Base-by-base conservation (phyloP, 2,113 vertebrate species). In the Eurystomus gularis region DNA sequence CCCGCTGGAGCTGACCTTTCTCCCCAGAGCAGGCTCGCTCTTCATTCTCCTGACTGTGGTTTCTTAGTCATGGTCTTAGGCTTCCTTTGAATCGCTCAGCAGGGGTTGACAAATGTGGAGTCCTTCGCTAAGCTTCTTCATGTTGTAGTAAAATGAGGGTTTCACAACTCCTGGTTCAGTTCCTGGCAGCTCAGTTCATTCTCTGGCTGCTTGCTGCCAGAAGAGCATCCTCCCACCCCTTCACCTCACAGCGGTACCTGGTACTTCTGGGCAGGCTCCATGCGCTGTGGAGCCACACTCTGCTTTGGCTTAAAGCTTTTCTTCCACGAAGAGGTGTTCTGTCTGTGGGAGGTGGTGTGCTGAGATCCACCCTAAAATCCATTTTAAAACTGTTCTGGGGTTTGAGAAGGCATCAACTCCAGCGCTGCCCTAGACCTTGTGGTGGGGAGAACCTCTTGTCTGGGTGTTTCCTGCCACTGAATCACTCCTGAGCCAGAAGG, bases 281-380 rank as follows among this genome's bases (percentile, higher is more conserved):
- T 33, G 28, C 3, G 0, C 7, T 1, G 23, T 1, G 2, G 37
- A 54, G 62, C 62, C 0, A 0, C 16, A 13, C 23, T 62, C 7
- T 14, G 26, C 10, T 40, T 21, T 2, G 1, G 6, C 2, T 39
- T 39, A 16, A 16, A 48, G 39, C 1, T 64, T 54, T 60, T 21
- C 15, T 40, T 10, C 19, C 0, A 0, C 5, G 9, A 17, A 51
- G 7, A n/a, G 18, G 1, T 6, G 23, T 9, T 21, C 40, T 18
- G 7, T 28, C 0, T 0, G 1, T 15, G 35, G 26, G 57, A 24
- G 13, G 17, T n/a, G n/a, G n/a, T n/a, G n/a, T n/a, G n/a, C n/a
- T n/a, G n/a, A n/a, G n/a, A n/a, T n/a, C n/a, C 9, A 3, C 49
- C 66, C 44, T 24, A 16, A 35, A 54, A 11, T 23, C 52, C 21